Percentiles rank a stretch among this genome's conserved stretches.
Conservation (phyloP, 2,888 invertebrate species). For the Caenorhabditis parvicauda region DNA sequence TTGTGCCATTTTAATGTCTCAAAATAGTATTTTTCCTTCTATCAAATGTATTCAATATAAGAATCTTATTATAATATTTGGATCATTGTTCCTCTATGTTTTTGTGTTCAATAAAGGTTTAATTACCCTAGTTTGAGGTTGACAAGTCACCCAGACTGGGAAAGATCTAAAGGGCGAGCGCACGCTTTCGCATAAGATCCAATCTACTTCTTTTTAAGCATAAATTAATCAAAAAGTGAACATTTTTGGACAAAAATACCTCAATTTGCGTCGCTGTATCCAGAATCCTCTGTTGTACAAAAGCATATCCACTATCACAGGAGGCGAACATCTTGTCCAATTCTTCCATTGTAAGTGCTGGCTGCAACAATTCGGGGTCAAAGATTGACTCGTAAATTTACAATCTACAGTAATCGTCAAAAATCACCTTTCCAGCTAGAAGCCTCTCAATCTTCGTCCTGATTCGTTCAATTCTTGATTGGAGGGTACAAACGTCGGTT, state of each 20-base stretch:
- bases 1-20: no score
- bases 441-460: conserved; percentile 13
- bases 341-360: conserved; percentile 14
- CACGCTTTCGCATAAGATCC: no score
- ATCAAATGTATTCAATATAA: no score
- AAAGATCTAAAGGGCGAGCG: no score
- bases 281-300: conserved; percentile 8
- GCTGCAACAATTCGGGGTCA: neutral
- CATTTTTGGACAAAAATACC: neutral
- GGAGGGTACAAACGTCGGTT: conserved; percentile 12
- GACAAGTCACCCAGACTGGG: no score
- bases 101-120: no score
- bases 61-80: no score
- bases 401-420: neutral
- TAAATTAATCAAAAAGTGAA: neutral
- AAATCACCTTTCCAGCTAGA: conserved; percentile 12
- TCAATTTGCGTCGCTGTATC: conserved; percentile 17
- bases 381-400: no score
- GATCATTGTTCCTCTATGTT: no score
- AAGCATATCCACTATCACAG: conserved; percentile 6
- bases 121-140: no score
- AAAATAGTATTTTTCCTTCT: no score
- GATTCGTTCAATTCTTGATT: conserved; percentile 11
- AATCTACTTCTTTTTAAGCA: no score
- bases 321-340: conserved; percentile 11